Conservation (phyloP, 1,140 invertebrate genomes). For the Drosophila carrolli region DNA sequence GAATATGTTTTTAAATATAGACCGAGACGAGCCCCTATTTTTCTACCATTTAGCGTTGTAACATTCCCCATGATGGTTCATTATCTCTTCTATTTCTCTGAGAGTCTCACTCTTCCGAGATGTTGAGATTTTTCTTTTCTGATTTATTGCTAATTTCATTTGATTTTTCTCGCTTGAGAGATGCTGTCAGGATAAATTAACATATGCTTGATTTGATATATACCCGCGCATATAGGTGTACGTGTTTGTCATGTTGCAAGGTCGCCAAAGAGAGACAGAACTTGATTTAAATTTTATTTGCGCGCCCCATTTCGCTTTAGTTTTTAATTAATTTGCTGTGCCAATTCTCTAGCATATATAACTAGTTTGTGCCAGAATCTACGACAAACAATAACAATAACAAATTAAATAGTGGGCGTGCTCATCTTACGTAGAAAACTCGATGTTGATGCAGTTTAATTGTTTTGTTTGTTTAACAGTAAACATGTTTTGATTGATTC, state of each 20-base stretch:
- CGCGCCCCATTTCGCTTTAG: constrained; percentile 59
- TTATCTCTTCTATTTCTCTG: constrained; percentile 2
- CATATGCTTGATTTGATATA: constrained; percentile 27
- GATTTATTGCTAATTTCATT: constrained; percentile 50
- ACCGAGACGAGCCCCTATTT: constrained; percentile 48
- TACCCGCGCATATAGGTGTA: constrained; percentile 4
- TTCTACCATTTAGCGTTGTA: constrained; percentile 21
- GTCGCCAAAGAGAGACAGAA: constrained; percentile 36
- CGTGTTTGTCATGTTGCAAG: constrained; percentile 32
- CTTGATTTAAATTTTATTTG: constrained; percentile 52
- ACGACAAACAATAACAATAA: constrained; percentile 30
- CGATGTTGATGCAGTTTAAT: constrained; percentile 59
- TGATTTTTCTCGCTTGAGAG: constrained; percentile 32
- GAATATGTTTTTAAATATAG: constrained; percentile 26
- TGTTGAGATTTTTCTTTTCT: constrained; percentile 14
- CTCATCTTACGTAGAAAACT: constrained; percentile 36
- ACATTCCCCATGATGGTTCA: constrained; percentile 2
- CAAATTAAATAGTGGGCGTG: constrained; percentile 68
- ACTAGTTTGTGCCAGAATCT: constrained; percentile 61
- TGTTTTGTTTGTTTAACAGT: constrained; percentile 67
- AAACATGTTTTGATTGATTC: constrained; percentile 60
- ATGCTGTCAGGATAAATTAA: constrained; percentile 43
- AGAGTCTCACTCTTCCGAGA: background rate
- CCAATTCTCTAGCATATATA: constrained; percentile 64
- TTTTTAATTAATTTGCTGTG: constrained; percentile 66